These are phyloP conservation scores for Notolepis coatsorum DNA, from an alignment of 2,797 vertebrate species.

Conservation along the genomic window DNA sequence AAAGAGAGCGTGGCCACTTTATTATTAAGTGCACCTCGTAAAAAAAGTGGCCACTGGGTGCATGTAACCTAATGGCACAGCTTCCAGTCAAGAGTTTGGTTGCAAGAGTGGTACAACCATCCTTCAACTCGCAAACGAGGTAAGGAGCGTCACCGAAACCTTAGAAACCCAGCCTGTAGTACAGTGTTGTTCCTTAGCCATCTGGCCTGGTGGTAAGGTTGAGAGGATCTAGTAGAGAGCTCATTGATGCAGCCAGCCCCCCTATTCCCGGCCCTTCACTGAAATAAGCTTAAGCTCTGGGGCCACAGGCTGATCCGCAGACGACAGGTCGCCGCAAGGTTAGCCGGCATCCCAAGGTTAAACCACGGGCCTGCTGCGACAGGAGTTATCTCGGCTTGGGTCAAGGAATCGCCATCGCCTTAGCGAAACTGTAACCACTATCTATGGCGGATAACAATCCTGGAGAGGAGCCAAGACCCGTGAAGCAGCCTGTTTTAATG, in stretches of 20 bases:
- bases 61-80: no score
- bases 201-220: conserved; percentile 33
- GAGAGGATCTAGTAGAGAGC: conserved; percentile 41
- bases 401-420: no score
- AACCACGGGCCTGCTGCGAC: fast-evolving
- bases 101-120: no score
- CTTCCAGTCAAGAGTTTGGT: no score
- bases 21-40: no score
- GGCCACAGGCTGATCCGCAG: conserved; percentile 29
- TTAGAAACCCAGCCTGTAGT: neutral
- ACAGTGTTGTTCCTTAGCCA: conserved; percentile 8
- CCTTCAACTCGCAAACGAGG: neutral
- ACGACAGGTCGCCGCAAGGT: conserved; percentile 24
- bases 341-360: conserved; percentile 26
- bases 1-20: no score
- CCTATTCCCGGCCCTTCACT: conserved; percentile 13
- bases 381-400: neutral
- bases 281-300: conserved; percentile 57
- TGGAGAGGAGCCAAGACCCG: no score
- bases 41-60: no score
- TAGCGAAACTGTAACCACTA: no score
- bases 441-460: no score
- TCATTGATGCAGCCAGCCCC: conserved; percentile 15
- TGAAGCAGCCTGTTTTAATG: no score
- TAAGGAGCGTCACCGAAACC: neutral